These are phyloP conservation scores for Anhinga rufa DNA, from an alignment of 2,113 vertebrate species.

Conservation along the genomic window DNA sequence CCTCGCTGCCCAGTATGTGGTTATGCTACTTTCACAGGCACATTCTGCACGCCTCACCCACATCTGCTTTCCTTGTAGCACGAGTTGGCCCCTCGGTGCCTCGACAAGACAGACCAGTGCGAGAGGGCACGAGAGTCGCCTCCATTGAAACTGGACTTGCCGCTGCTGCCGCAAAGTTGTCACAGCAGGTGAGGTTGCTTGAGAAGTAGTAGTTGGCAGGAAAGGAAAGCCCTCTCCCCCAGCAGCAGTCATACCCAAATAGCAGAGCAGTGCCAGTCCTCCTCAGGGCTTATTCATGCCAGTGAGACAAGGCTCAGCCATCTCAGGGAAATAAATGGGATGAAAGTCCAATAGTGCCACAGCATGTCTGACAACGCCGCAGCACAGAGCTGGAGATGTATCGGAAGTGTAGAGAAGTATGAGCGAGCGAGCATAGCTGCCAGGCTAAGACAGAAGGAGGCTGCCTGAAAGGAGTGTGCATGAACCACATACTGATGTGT, in stretches of 20 bases:
- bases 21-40: background rate
- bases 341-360: background rate
- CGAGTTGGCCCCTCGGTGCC: constrained; percentile 93
- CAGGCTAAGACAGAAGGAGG: background rate
- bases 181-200: constrained; percentile 86
- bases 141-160: constrained; percentile 96
- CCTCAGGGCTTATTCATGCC: background rate
- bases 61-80: constrained; percentile 73
- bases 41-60: background rate
- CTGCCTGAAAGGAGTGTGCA: background rate
- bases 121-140: constrained; percentile 95
- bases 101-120: constrained; percentile 92
- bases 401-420: background rate
- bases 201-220: background rate
- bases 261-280: background rate
- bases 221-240: background rate
- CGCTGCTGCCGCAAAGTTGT: constrained; percentile 92
- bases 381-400: background rate
- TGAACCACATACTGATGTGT: background rate
- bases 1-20: accelerated
- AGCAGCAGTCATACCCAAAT: background rate
- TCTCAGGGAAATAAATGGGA: background rate
- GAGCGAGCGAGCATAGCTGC: background rate
- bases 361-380: accelerated
- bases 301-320: background rate